These are phyloP conservation scores for Astur gentilis DNA, from an alignment of 2,113 vertebrate species.

Conservation along the genomic window DNA sequence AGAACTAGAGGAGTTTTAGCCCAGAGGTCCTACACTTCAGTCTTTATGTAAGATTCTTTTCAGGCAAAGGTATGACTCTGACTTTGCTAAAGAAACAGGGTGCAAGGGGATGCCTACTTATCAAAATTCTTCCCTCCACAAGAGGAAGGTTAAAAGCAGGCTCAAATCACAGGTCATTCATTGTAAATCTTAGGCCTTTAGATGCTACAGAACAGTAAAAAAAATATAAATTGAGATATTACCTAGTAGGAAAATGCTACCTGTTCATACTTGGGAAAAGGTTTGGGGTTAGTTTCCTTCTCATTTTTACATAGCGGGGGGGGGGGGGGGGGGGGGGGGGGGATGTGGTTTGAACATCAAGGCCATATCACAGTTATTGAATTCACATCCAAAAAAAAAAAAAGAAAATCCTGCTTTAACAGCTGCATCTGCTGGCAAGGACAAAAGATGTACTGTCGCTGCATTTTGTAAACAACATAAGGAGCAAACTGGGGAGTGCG, in stretches of 20 bases:
- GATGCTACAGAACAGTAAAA: not conserved
- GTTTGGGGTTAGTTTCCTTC: not conserved
- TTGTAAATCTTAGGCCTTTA: not conserved
- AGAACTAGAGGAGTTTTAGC: not conserved
- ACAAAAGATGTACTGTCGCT: slow-evolving; percentile 33
- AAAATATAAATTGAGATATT: not conserved
- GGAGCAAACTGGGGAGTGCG: not conserved
- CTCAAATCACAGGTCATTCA: not conserved
- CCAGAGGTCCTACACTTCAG: not conserved
- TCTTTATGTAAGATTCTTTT: not conserved
- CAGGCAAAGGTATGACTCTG: not conserved
- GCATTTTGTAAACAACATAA: slow-evolving; percentile 53
- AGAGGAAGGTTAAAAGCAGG: not conserved
- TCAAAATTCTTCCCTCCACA: not conserved
- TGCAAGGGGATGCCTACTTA: not conserved
- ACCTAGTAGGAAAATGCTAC: slow-evolving; percentile 11
- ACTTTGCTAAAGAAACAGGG: not conserved
- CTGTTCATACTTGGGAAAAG: not conserved
- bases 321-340: too few species aligned
- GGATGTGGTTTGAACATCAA: not conserved
- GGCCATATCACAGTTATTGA: slow-evolving; percentile 30
- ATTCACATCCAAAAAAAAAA: not conserved
- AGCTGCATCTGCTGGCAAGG: slow-evolving; percentile 60
- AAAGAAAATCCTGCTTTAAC: slow-evolving; percentile 23
- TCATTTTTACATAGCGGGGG: not conserved